Base-by-base conservation (phyloP, 2,888 invertebrate species). In the Corythucha ciliata region DNA sequence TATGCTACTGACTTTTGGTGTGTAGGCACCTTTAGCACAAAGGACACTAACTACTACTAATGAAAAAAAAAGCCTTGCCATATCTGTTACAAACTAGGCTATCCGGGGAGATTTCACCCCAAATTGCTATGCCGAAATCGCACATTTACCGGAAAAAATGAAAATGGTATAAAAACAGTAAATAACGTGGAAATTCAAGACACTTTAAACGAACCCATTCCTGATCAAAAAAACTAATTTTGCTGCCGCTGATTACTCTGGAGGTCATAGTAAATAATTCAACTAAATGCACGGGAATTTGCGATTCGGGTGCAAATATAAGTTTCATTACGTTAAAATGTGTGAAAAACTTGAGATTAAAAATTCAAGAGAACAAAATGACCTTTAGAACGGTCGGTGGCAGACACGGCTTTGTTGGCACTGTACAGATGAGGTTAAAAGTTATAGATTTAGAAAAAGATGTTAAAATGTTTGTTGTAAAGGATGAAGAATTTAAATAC, bases 401-500 rank as follows among this genome's bases (percentile, higher is more conserved):
- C 22, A 40, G 21, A n/a, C 22, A 21, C 4, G 40, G 40, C 24
- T 21, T 40, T 4, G 21, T 3, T 21, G 40, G 40, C 7, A 2
- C 4, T 4, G 22, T 21, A 3, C n/a, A n/a, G n/a, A n/a, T n/a
- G n/a, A n/a, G n/a, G n/a, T n/a, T n/a, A n/a, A n/a, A n/a, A n/a
- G n/a, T n/a, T n/a, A 21, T 40, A 8, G 40, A 29, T 29, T 8
- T 29, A 12, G 29, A 29, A 12, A 29, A 29, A 29, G n/a, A 29
- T 29, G 29, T 29, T n/a, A 29, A 29, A 12, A 10, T 29, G 29
- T 29, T 29, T n/a, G 29, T 29, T 29, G 29, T 29, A 12, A 27
- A 45, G n/a, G 32, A 45, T 32, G 20, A 32, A 8, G 21, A 45
- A n/a, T 45, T 45, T 20, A 29, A 29, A 8, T 29, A 29, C 29